Evolutionary conservation across 92 coral and sea anemone genomes (phyloP), one percentile per base, ranked within the genome.

Genomic region (Zoanthus sansibaricus): DNA sequence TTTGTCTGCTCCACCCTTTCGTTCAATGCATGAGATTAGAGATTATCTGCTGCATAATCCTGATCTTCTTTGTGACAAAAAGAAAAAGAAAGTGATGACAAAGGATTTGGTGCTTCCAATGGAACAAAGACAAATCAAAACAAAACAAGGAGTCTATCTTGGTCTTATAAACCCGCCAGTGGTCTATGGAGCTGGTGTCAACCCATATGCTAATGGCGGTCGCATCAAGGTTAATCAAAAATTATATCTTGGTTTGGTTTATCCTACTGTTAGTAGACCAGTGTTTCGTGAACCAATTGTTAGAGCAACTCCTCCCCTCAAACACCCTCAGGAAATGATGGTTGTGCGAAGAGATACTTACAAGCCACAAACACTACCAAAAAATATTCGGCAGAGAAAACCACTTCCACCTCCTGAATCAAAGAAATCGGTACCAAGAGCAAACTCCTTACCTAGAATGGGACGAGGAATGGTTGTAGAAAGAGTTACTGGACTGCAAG

Each of bases 81-180:
- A 90, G 75, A 79, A 80, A 51, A 92, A 82, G 87, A 79, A 79
- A 72, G 72, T 89, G 15, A 71, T 71, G 15, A 82, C 86, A 71
- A 87, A 82, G 18, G 77, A 52, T 10, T 56, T 90, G 71, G 58
- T 64, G 46, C 87, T 78, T 7, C 88, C 76, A 25, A 13, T 12
- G 32, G 85, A 80, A 80, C 94, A 86, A 46, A 97, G 90, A 83
- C 98, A 96, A 87, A 91, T 92, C 25, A 96, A 97, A 78, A 93
- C 98, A 5, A 97, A 97, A 76, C 99, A 97, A 84, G 87, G 90
- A n/a, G 87, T 97, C 17, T 97, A 97, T 86, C 87, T 97, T 87
- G 95, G 97, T 52, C 93, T 97, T 14, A 92, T 97, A 46, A 89
- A 93, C 68, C 97, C 97, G 13, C 94, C 97, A 15, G 64, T 88